A percentile compares a stretch with the other conserved stretches of the same genome.
Evolutionary conservation across 2,113 vertebrate genomes (phyloP).

Genomic region (Limanda limanda): DNA sequence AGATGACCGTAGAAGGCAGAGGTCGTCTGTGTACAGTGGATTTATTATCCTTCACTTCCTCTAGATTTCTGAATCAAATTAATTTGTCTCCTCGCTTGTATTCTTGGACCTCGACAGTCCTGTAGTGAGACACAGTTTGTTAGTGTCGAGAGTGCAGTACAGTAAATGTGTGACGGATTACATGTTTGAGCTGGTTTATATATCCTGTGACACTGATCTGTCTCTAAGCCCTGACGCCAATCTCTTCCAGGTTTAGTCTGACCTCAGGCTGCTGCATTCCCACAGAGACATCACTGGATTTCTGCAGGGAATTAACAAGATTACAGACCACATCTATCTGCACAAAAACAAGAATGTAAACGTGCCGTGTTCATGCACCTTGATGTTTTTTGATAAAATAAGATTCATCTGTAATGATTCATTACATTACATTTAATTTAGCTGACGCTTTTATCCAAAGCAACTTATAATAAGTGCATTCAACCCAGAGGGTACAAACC

Average conservation of each 20-base stretch:
- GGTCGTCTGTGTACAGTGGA: background rate
- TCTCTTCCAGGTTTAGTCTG: constrained; percentile 66
- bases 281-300: constrained; percentile 10
- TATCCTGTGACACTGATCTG: constrained; percentile 67
- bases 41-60: constrained; percentile 4
- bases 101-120: background rate
- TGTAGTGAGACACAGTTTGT: background rate
- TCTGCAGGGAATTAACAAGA: constrained; percentile 21
- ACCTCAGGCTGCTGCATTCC: constrained; percentile 55
- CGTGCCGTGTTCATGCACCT: background rate
- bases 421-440: background rate
- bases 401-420: background rate
- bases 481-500: no score
- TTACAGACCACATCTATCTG: background rate
- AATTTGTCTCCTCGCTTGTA: background rate
- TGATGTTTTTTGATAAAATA: background rate
- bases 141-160: background rate
- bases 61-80: background rate
- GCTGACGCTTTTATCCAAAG: no score
- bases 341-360: background rate
- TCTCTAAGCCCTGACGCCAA: constrained; percentile 59
- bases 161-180: constrained; percentile 18
- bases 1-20: constrained; percentile 3
- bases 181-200: constrained; percentile 72
- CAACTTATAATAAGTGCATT: no score